These are phyloP conservation scores for Arnoldichthys spilopterus DNA, from an alignment of 2,797 vertebrate species.

Conservation along the genomic window DNA sequence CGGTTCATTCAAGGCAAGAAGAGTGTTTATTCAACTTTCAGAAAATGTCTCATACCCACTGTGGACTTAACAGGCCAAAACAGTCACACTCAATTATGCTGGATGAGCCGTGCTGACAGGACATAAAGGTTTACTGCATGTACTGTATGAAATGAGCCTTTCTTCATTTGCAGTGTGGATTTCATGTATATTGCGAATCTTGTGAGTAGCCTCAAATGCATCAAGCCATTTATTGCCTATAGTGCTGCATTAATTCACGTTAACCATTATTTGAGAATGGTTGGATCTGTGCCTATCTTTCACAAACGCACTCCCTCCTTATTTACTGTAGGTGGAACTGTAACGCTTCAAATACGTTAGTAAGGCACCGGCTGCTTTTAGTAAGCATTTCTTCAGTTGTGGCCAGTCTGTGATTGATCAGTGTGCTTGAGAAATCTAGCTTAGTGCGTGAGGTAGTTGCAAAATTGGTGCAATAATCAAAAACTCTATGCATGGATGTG, in stretches of 20 bases:
- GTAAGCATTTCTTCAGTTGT: neutral
- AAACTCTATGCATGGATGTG: neutral
- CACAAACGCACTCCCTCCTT: neutral
- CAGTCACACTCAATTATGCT: neutral
- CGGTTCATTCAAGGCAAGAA: neutral
- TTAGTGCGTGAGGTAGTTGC: neutral
- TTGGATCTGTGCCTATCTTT: neutral
- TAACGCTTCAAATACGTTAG: neutral
- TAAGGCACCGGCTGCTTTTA: neutral
- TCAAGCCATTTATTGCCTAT: neutral
- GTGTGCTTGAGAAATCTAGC: neutral
- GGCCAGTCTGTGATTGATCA: neutral
- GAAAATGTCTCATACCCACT: neutral
- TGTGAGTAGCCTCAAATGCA: neutral
- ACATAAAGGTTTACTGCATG: neutral
- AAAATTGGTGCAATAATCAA: constrained; percentile 18
- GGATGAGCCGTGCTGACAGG: neutral
- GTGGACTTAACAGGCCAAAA: neutral
- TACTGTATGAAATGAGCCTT: neutral
- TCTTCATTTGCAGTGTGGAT: constrained; percentile 2
- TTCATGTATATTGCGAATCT: too few species aligned
- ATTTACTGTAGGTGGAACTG: neutral
- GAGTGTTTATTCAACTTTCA: neutral
- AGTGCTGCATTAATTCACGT: neutral
- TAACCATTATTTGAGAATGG: neutral